Percentiles rank a stretch among this genome's conserved stretches.
These are phyloP conservation scores for Glaucomys volans DNA, from an alignment of 2,113 vertebrate genomes.

Conservation along the genomic window DNA sequence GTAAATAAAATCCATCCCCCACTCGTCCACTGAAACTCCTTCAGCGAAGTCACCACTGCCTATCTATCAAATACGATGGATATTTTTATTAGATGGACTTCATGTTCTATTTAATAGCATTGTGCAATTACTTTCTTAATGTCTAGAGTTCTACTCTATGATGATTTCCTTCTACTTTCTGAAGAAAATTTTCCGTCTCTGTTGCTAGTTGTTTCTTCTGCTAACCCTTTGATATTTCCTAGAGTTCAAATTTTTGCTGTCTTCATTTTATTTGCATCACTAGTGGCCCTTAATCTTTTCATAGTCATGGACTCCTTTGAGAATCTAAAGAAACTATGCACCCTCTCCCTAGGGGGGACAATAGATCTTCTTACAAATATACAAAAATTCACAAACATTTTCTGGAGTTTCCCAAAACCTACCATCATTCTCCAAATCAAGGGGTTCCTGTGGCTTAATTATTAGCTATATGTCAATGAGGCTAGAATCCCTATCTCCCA, in stretches of 20 bases:
- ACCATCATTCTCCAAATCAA: neutral
- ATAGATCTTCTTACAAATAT: neutral
- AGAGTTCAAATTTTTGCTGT: neutral
- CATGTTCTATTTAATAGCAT: neutral
- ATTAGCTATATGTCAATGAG: neutral
- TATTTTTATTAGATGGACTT: neutral
- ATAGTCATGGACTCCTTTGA: neutral
- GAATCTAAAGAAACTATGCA: neutral
- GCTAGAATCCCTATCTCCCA: neutral
- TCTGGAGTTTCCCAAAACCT: neutral
- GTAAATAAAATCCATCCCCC: neutral
- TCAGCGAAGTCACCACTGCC: neutral
- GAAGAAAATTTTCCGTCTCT: neutral
- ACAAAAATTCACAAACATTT: neutral
- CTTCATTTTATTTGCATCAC: neutral
- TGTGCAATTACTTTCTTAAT: neutral
- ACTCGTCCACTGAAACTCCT: neutral
- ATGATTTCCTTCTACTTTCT: neutral
- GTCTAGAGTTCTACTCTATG: neutral
- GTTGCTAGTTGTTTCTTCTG: neutral
- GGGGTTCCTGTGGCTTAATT: neutral
- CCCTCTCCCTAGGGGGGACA: neutral
- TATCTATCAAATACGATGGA: neutral
- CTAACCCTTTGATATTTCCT: conserved; percentile 21
- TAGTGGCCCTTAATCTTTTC: neutral